These are phyloP conservation scores for Heterodera schachtii DNA, from an alignment of 1,140 invertebrate genomes.

Conservation along the genomic window DNA sequence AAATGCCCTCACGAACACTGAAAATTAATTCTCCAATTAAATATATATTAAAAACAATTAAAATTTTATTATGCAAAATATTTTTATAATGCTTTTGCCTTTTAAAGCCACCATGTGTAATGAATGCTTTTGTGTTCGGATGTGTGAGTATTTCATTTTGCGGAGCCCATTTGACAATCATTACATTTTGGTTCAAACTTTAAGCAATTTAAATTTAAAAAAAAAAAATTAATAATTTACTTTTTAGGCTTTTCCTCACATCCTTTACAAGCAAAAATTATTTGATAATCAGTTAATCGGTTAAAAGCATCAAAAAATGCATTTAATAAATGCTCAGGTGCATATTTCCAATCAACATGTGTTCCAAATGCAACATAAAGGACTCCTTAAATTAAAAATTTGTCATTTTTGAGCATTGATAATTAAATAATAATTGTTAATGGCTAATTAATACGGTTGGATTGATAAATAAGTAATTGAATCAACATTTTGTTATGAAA, in stretches of 20 bases:
- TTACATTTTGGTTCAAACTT: constrained; percentile 32
- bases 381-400: constrained; percentile 22
- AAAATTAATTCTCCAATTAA: constrained; percentile 8
- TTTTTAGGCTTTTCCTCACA: constrained; percentile 15
- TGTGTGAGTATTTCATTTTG: constrained; percentile 46
- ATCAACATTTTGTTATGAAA: no score
- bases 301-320: constrained; percentile 39
- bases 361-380: constrained; percentile 56
- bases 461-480: no score
- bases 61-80: not conserved
- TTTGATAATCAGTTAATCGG: constrained; percentile 44
- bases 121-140: constrained; percentile 48
- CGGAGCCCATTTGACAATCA: constrained; percentile 46
- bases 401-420: not conserved
- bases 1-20: constrained; percentile 39
- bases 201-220: not conserved
- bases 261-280: constrained; percentile 53
- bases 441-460: no score
- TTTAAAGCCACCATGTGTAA: constrained; percentile 48
- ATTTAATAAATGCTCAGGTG: constrained; percentile 39
- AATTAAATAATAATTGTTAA: no score
- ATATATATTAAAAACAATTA: not conserved
- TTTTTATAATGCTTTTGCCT: constrained; percentile 23
- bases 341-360: constrained; percentile 47
- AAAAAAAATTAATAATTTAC: not conserved